These are phyloP conservation scores for Trimorus sp. DNA, from an alignment of 2,888 invertebrate species.

Conservation along the genomic window DNA sequence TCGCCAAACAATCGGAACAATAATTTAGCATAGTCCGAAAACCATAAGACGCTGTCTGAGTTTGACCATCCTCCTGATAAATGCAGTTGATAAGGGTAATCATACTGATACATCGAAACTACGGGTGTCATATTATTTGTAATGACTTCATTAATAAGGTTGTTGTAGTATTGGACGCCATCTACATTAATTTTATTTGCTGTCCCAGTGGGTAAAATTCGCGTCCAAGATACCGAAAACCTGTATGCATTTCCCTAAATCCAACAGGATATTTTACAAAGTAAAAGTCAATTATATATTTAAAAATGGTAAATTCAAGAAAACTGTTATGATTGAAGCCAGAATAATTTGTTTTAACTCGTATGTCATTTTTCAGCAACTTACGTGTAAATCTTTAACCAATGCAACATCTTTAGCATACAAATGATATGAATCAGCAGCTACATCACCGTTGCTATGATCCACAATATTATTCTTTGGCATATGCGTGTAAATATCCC, in stretches of 20 bases:
- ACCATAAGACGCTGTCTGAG: constrained; percentile 85
- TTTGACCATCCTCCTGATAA: constrained; percentile 87
- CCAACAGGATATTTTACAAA: too few relatives aligned
- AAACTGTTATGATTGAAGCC: too few relatives aligned
- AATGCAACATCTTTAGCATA: constrained; percentile 83
- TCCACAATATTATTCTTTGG: constrained; percentile 24
- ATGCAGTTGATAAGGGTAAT: constrained; percentile 85
- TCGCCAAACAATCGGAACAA: constrained; percentile 81
- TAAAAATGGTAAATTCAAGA: neutral
- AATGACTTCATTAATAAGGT: constrained; percentile 87
- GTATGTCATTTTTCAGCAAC: neutral
- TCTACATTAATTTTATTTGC: constrained; percentile 85
- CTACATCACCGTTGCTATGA: constrained; percentile 84
- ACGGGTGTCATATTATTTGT: constrained; percentile 84
- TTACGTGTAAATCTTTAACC: constrained; percentile 28
- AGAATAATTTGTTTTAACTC: too few relatives aligned
- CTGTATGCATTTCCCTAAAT: constrained; percentile 67
- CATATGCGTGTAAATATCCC: constrained; percentile 44
- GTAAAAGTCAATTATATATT: too few relatives aligned
- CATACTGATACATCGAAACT: constrained; percentile 83
- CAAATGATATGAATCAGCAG: constrained; percentile 86
- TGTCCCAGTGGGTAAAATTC: constrained; percentile 71
- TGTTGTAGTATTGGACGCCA: constrained; percentile 90
- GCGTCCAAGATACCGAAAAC: constrained; percentile 71
- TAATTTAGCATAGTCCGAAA: constrained; percentile 84